Conservation (phyloP, 2,797 vertebrate genomes). For the Paratrypauchen microcephalus region DNA sequence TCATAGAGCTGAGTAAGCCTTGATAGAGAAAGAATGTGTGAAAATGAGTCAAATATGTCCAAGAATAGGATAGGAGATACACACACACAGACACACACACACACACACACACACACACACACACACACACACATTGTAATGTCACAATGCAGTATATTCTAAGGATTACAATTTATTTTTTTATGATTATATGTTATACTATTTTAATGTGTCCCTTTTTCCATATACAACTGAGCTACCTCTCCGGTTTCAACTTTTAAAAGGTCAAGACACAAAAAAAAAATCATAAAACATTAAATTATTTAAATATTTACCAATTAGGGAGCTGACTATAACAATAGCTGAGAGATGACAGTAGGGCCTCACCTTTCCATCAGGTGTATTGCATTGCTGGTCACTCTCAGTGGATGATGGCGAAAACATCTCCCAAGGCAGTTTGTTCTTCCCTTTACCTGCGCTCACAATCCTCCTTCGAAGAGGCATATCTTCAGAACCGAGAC, state of each 20-base stretch:
- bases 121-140: neutral
- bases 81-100: too few relatives aligned
- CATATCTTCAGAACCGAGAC: conserved; percentile 63
- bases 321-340: neutral
- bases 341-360: conserved; percentile 6
- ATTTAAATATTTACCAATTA: too few relatives aligned
- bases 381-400: conserved; percentile 50
- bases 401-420: conserved; percentile 64
- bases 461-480: conserved; percentile 80
- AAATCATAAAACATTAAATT: neutral
- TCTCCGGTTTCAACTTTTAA: neutral
- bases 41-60: conserved; percentile 30
- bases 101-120: too few relatives aligned
- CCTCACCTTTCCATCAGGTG: conserved; percentile 68
- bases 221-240: neutral
- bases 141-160: neutral
- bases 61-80: conserved; percentile 20
- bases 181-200: neutral
- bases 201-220: neutral
- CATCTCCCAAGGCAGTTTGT: conserved; percentile 92
- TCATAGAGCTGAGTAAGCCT: neutral
- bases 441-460: conserved; percentile 89
- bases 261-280: neutral
- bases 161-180: neutral
- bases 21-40: neutral